phyloP scores from a whole-genome alignment of 2,888 invertebrate species.

The Trachelus iudaicus region DNA sequence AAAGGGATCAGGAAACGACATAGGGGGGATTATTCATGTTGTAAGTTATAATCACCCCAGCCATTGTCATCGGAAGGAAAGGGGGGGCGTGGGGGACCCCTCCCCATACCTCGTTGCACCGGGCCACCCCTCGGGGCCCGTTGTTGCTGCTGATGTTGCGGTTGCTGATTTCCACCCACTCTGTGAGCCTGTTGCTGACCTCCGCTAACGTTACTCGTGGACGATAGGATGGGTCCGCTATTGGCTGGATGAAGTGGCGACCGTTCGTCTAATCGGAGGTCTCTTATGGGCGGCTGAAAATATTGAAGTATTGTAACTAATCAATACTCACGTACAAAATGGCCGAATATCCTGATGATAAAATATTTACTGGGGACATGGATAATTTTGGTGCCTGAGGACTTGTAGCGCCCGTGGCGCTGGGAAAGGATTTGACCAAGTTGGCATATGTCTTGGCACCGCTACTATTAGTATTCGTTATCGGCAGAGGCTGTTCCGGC shows the following conservation, averaged over 20 bases:
- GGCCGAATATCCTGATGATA: background rate
- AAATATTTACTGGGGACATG: conserved; percentile 62
- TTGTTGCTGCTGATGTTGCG: conserved; percentile 43
- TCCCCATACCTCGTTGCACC: conserved; percentile 51
- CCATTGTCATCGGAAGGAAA: conserved; percentile 23
- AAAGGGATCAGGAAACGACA: conserved; percentile 3
- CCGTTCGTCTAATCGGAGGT: conserved; percentile 60
- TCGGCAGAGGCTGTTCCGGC: conserved; percentile 62
- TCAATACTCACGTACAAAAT: background rate
- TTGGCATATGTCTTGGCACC: conserved; percentile 89
- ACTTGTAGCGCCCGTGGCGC: conserved; percentile 49
- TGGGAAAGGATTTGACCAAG: conserved; percentile 75
- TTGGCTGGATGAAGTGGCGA: conserved; percentile 49
- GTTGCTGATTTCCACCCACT: conserved; percentile 36
- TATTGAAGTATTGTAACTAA: background rate
- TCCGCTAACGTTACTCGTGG: conserved; percentile 39
- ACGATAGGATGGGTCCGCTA: conserved; percentile 45
- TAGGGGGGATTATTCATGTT: conserved; percentile 2
- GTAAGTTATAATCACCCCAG: conserved; percentile 22
- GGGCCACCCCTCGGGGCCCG: conserved; percentile 49
- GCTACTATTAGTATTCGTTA: conserved; percentile 63
- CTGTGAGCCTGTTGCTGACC: conserved; percentile 53
- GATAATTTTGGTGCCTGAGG: conserved; percentile 62
- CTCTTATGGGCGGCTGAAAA: conserved; percentile 61
- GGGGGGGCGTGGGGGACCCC: conserved; percentile 21